These are phyloP conservation scores for Chloroceryle inda DNA, from an alignment of 2,797 vertebrate species.

Conservation along the genomic window DNA sequence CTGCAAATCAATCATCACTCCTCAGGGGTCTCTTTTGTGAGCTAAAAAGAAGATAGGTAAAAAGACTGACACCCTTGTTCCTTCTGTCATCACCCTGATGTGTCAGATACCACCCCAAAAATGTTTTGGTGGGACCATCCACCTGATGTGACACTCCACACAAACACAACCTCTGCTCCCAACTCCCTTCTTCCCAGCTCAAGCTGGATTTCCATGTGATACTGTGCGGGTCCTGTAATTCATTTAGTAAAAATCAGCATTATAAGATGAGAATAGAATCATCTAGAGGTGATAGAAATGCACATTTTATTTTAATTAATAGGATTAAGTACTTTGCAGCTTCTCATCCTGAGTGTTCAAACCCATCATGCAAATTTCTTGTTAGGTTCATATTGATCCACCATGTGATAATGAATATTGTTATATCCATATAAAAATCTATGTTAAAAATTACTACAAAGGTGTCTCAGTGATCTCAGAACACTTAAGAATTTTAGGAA, in stretches of 20 bases:
- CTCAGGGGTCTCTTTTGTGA: not conserved
- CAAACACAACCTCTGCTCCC: rapidly evolving
- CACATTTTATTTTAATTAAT: conserved; percentile 38
- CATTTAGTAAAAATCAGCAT: not conserved
- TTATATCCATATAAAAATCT: not conserved
- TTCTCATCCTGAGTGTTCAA: not conserved
- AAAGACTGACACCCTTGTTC: not conserved
- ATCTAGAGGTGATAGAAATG: not conserved
- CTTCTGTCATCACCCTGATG: not conserved
- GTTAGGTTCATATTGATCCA: conserved; percentile 7
- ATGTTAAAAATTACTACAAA: not conserved
- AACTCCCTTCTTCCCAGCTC: not conserved
- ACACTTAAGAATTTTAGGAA: not conserved
- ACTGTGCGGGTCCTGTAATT: not conserved
- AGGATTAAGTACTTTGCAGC: not conserved
- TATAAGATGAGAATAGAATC: not conserved
- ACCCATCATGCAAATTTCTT: not conserved
- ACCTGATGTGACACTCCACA: not conserved
- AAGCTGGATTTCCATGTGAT: not conserved
- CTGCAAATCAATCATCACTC: not conserved
- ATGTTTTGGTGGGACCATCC: not conserved
- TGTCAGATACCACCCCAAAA: not conserved
- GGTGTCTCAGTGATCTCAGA: not conserved
- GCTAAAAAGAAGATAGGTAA: not conserved
- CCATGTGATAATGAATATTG: not conserved